These are phyloP conservation scores for Thermophis baileyi DNA, from an alignment of 2,113 vertebrate genomes.

Conservation along the genomic window DNA sequence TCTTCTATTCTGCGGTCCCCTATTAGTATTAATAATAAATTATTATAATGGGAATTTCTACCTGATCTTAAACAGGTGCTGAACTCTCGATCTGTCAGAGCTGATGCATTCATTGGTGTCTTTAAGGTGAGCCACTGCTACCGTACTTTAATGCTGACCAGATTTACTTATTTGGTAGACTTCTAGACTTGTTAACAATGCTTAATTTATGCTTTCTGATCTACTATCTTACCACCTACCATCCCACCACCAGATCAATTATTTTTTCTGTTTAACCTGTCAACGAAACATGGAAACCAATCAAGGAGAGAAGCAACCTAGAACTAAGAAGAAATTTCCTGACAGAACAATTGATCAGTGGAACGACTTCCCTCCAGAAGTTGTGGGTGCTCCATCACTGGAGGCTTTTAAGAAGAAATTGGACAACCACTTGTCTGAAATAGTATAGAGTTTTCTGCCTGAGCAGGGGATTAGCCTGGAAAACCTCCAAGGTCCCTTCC, in stretches of 20 bases:
- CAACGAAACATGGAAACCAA: neutral
- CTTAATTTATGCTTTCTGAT: neutral
- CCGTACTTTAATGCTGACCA: neutral
- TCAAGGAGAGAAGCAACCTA: neutral
- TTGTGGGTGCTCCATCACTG: neutral
- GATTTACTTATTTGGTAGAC: neutral
- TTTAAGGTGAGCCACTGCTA: constrained; percentile 56
- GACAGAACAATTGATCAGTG: neutral
- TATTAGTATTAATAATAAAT: neutral
- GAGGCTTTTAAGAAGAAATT: too few relatives aligned
- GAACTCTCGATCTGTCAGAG: constrained; percentile 48
- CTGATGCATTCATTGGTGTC: constrained; percentile 58
- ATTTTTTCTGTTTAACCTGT: neutral
- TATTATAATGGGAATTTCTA: neutral
- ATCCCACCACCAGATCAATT: neutral
- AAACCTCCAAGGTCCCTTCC: neutral
- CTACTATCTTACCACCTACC: neutral
- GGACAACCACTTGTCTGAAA: neutral
- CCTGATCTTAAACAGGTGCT: constrained; percentile 45
- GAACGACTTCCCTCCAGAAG: neutral
- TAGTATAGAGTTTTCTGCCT: neutral
- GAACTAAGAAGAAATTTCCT: neutral
- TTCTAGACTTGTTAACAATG: neutral
- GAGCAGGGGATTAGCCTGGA: neutral
- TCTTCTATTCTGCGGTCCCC: neutral